phyloP scores from a whole-genome alignment of 2,888 invertebrate species.

The Lepeophtheirus nordmannii region DNA sequence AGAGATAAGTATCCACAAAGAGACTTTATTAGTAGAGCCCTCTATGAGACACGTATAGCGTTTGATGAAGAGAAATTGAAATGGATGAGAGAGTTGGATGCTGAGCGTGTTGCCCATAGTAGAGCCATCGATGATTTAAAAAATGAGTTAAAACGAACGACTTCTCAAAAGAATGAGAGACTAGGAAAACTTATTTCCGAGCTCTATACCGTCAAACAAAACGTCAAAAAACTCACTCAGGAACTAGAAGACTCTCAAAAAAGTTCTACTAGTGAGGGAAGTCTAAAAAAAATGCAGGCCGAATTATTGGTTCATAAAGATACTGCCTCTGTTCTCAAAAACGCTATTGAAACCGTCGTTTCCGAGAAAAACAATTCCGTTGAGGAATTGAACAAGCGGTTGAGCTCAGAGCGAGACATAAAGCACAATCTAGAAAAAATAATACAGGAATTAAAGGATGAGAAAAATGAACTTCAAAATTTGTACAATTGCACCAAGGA shows the following conservation, averaged over 20 bases:
- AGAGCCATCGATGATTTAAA: not conserved
- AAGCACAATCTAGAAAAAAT: not conserved
- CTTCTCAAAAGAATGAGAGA: not conserved
- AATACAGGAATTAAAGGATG: not conserved
- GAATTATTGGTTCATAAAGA: not conserved
- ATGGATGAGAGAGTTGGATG: not conserved
- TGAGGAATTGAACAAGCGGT: not conserved
- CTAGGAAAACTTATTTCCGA: not conserved
- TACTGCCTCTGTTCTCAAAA: not conserved
- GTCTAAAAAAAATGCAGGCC: not conserved
- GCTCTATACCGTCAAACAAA: not conserved
- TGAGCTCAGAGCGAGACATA: not conserved
- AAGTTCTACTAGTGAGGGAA: not conserved
- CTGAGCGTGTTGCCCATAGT: not conserved
- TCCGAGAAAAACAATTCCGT: not conserved
- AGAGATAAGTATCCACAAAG: not conserved
- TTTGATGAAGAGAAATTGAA: not conserved
- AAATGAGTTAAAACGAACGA: not conserved
- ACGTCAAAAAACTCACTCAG: not conserved
- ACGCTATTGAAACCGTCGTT: not conserved
- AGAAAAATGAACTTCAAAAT: not conserved
- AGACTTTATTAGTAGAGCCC: not conserved
- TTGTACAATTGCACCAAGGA: too few species aligned
- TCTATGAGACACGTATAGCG: not conserved
- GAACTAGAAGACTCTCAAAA: not conserved